These are phyloP conservation scores for Eutrigla gurnardus DNA, from an alignment of 2,797 vertebrate species.

Conservation along the genomic window DNA sequence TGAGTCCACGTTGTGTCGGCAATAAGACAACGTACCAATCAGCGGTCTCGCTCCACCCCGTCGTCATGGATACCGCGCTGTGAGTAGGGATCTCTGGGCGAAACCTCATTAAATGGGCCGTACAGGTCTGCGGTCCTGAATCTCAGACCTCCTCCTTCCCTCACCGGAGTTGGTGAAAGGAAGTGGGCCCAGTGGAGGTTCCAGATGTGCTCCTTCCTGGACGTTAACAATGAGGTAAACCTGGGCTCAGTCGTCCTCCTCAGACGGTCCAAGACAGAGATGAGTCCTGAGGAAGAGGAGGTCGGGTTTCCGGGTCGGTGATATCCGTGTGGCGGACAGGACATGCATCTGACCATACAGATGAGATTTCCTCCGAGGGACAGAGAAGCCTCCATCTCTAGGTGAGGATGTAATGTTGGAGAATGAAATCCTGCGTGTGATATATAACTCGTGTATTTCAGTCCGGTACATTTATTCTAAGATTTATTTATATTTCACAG, in stretches of 20 bases:
- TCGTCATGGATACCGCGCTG: background rate
- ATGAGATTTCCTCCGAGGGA: conserved; percentile 13
- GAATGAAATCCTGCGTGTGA: background rate
- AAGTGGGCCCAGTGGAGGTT: conserved; percentile 8
- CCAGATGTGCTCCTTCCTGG: conserved; percentile 6
- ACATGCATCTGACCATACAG: conserved; percentile 42
- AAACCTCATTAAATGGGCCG: background rate
- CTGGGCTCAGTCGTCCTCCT: conserved; percentile 15
- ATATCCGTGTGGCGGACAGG: conserved; percentile 20
- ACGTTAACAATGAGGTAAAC: background rate
- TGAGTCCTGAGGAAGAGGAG: conserved; percentile 14
- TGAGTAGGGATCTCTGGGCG: background rate
- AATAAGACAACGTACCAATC: background rate
- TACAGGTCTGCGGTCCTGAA: conserved; percentile 2
- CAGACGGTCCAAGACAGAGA: conserved; percentile 9
- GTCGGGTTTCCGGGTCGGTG: background rate
- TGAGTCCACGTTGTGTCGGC: background rate
- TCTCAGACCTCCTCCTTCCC: background rate
- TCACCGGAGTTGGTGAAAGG: conserved; percentile 10
- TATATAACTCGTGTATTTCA: conserved; percentile 4
- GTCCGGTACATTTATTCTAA: background rate
- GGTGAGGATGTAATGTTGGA: background rate
- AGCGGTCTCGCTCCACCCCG: background rate
- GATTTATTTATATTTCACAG: background rate
- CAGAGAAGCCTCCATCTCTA: background rate